A percentile compares a stretch with the other conserved stretches of the same genome.
phyloP scores from a whole-genome alignment of 2,113 vertebrate genomes.

The Aspidoscelis tigris region DNA sequence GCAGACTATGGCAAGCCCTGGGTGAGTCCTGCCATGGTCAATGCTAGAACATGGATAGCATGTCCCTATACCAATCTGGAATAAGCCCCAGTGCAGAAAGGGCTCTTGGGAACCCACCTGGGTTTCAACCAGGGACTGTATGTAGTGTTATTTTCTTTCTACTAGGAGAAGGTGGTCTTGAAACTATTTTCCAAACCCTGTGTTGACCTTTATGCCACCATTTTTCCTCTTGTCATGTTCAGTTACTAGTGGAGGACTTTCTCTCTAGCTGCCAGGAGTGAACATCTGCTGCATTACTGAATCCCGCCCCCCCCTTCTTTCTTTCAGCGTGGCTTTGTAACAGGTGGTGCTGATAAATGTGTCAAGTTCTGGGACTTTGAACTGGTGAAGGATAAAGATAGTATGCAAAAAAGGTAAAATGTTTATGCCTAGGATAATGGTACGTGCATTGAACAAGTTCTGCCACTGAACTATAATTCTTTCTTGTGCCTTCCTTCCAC shows the following conservation, averaged over 20 bases:
- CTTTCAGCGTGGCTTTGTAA: conserved; percentile 88
- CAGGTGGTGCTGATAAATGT: conserved; percentile 92
- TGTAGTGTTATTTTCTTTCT: neutral
- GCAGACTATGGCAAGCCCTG: too few species aligned
- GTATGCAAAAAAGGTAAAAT: conserved; percentile 84
- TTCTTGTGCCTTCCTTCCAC: neutral
- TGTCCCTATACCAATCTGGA: too few species aligned
- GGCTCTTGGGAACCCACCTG: too few species aligned
- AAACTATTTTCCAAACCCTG: too few species aligned
- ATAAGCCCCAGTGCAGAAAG: too few species aligned
- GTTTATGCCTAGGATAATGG: neutral
- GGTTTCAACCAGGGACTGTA: too few species aligned
- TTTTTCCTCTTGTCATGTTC: neutral
- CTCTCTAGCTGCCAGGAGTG: neutral
- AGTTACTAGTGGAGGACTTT: neutral
- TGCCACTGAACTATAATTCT: neutral
- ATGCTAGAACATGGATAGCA: too few species aligned
- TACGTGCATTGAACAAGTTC: too few species aligned
- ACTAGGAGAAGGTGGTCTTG: neutral
- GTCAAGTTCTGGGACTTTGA: conserved; percentile 99
- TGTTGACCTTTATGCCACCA: too few species aligned
- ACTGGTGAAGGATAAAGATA: conserved; percentile 85
- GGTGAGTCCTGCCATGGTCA: too few species aligned
- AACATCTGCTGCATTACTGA: neutral
- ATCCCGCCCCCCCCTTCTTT: conserved; percentile 1